Base-by-base conservation (phyloP, 2,888 invertebrate genomes). In the Frankliniella fusca region DNA sequence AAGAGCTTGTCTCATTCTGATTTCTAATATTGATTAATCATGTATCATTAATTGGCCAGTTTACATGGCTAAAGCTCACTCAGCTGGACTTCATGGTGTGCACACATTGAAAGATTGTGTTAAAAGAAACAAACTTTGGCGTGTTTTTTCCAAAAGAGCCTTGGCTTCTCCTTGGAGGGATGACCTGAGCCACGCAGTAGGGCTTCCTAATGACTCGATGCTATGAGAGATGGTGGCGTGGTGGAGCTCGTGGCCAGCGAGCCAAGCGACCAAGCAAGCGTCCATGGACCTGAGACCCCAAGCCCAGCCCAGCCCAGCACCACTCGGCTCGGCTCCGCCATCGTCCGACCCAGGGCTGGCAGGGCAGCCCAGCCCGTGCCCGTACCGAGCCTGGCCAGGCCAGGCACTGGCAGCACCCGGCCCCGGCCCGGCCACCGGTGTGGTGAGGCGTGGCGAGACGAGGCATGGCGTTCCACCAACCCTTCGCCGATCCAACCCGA, bases 271-370 rank as follows among this genome's bases (percentile, higher is more conserved):
- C 61, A 61, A 76, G 70, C 61, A 61, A 76, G 70, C 70, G 70
- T 76, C 70, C 70, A 76, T 27, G 70, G 70, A 76, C 70, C 70
- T 76, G 70, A 61, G 15, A 76, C 70, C 70, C 61, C 18, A 18
- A 18, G 61, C 70, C 70, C 70, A 27, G 70, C 61, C 18, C 10
- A 18, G 61, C 70, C 70, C 70, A 27, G 70, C 70, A 27, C 70
- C 70, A 87, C 87, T 85, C 87, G 85, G 87, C 87, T 85, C 87
- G 85, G 87, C 70, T 81, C 83, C 50, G 80, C 81, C 80, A 65
- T 79, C 82, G 65, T 81, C 65, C 80, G 82, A 54, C 80, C 81
- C 49, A 38, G 38, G 38, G 38, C 38, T 38, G 38, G 38, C 38
- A 3, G 38, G 38, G 38, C 38, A 80, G 82, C 80, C 82, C 38